Evolutionary conservation across 2,888 invertebrate species (phyloP).

Genomic region (Lapara coniferarum): DNA sequence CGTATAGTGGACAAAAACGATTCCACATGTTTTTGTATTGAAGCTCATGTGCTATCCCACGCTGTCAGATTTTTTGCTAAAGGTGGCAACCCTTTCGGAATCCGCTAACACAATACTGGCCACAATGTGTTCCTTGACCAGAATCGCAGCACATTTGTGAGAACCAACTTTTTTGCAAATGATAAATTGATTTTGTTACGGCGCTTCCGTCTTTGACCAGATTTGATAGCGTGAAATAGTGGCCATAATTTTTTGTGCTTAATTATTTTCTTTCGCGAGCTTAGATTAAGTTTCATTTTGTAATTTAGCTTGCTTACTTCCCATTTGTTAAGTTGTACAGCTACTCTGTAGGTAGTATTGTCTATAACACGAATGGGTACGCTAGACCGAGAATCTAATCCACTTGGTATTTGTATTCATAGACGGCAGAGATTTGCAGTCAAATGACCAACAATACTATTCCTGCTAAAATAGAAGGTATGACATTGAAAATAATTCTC

Average conservation of each 20-base stretch:
- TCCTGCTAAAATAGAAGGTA: not conserved
- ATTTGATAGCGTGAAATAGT: slow-evolving; percentile 15
- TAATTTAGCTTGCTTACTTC: no score
- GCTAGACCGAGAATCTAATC: no score
- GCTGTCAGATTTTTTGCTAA: slow-evolving; percentile 71
- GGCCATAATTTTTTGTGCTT: not conserved
- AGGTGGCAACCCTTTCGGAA: slow-evolving; percentile 75
- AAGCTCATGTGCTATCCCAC: slow-evolving; percentile 58
- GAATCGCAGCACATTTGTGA: slow-evolving; percentile 71
- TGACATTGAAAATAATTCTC: not conserved
- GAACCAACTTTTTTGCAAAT: slow-evolving; percentile 50
- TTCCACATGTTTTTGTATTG: slow-evolving; percentile 22
- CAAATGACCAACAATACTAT: no score
- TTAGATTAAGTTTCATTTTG: no score
- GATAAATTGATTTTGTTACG: slow-evolving; percentile 49
- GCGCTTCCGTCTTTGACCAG: slow-evolving; percentile 38
- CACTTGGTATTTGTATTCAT: no score
- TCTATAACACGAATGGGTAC: no score
- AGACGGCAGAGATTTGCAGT: no score
- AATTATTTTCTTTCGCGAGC: no score
- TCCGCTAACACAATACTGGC: slow-evolving; percentile 61
- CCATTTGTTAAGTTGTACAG: no score
- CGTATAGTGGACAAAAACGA: slow-evolving; percentile 6
- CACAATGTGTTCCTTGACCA: slow-evolving; percentile 79
- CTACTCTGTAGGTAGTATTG: no score